Evolutionary conservation across 2,113 vertebrate genomes (phyloP), one percentile per base, ranked within the genome.

Genomic region (Struthidea cinerea): DNA sequence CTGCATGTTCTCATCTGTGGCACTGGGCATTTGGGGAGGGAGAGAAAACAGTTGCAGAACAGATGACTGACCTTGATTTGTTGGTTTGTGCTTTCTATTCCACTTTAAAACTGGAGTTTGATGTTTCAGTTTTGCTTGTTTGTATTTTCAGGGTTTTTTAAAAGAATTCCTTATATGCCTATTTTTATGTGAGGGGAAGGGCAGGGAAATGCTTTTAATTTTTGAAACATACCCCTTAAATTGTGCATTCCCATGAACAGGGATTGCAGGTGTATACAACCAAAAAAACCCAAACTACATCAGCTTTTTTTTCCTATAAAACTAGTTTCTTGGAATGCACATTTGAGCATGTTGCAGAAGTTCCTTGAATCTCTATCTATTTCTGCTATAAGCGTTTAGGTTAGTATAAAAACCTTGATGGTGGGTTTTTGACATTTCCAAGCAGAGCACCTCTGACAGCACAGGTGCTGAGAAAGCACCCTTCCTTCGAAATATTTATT

Each of bases 211-310:
- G 4, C 6, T 69, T 74, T 64, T 19, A 77, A 9, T 64, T 69
- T 35, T 13, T 52, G 41, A 64, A 84, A 33, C 7, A 3, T 16
- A 23, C 4, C 8, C 13, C 33, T 77, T 77, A 18, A 32, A n/a
- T 39, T 60, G 37, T 60, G 12, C 7, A 4, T 69, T 89, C 22
- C 28, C 27, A 18, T n/a, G 7, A 57, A 28, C 17, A 75, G 42
- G 21, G 30, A 18, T 35, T 57, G 22, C 20, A 39, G 35, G 10
- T 35, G 10, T 47, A 15, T 49, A 9, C 41, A 89, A 37, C 7
- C 3, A 53, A 46, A 80, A 56, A 35, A 4, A 0, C 5, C 33
- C 11, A 33, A 44, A 68, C 0, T 2, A 27, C 3, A 30, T 20
- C 15, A 57, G 4, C 1, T 35, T 27, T 64, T 79, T 68, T 47